Percentiles rank a stretch among this genome's conserved stretches.
phyloP scores from a whole-genome alignment of 2,113 vertebrate genomes.

The Terrapene triunguis region DNA sequence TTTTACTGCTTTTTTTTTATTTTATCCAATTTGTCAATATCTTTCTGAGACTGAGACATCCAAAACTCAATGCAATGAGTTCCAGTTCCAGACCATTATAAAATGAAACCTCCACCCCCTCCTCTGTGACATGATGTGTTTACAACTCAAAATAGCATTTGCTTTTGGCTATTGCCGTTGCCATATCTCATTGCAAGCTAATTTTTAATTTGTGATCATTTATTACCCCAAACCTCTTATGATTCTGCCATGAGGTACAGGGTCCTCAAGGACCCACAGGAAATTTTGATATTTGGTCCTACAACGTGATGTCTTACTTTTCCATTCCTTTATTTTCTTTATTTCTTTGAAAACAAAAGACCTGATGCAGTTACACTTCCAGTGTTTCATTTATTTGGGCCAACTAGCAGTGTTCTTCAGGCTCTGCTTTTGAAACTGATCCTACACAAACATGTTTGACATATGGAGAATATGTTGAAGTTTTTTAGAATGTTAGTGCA shows the following conservation, averaged over 20 bases:
- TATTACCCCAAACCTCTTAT: not conserved
- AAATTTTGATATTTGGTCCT: not conserved
- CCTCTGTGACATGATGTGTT: not conserved
- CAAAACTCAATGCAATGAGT: not conserved
- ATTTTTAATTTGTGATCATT: not conserved
- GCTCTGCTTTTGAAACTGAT: not conserved
- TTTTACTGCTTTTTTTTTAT: not conserved
- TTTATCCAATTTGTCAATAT: not conserved
- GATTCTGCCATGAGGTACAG: not conserved
- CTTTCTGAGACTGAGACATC: not conserved
- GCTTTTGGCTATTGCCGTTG: not conserved
- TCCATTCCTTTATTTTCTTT: not conserved
- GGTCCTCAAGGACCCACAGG: not conserved
- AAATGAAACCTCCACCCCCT: not conserved
- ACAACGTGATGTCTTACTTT: accelerated
- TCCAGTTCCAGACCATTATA: not conserved
- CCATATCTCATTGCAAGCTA: not conserved
- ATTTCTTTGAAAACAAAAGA: not conserved
- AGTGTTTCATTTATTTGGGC: not conserved
- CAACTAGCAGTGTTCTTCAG: not conserved
- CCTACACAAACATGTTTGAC: not conserved
- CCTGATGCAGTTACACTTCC: not conserved
- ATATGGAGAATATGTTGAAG: not conserved
- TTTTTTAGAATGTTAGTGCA: not conserved
- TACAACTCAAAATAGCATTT: not conserved